A percentile compares a stretch with the other conserved stretches of the same genome.
These are phyloP conservation scores for Rapana venosa DNA, from an alignment of 2,888 invertebrate species.

Conservation along the genomic window DNA sequence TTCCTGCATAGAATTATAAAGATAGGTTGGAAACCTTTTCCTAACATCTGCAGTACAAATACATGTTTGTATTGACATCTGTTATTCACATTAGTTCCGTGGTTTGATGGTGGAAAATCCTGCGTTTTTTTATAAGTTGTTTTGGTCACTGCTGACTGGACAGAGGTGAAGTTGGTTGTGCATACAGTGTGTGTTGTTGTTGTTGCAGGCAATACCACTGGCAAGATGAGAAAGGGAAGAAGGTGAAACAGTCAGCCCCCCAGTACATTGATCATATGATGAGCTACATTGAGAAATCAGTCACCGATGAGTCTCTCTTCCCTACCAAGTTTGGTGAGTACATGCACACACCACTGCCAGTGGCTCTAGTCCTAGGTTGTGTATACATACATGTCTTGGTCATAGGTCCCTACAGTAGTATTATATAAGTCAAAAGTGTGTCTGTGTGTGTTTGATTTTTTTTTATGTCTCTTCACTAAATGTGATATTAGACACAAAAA, in stretches of 20 bases:
- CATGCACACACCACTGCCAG: background rate
- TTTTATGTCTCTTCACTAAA: too few relatives aligned
- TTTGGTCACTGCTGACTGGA: background rate
- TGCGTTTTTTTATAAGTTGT: background rate
- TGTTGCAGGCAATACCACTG: slow-evolving; percentile 92
- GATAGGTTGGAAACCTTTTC: too few relatives aligned
- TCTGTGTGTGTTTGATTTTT: background rate
- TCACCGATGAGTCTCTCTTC: slow-evolving; percentile 97
- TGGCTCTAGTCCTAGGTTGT: background rate
- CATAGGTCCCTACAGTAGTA: too few relatives aligned
- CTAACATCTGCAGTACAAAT: too few relatives aligned
- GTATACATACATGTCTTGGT: too few relatives aligned
- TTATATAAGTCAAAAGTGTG: background rate
- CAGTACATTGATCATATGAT: slow-evolving; percentile 99
- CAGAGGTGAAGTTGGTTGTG: too few relatives aligned
- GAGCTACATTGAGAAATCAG: slow-evolving; percentile 97
- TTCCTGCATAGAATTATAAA: background rate
- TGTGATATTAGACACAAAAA: too few relatives aligned
- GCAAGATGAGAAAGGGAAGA: slow-evolving; percentile 99
- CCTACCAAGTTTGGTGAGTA: slow-evolving; percentile 97
- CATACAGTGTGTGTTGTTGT: background rate
- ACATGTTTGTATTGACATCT: too few relatives aligned
- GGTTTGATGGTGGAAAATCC: background rate
- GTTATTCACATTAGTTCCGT: background rate
- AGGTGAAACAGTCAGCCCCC: slow-evolving; percentile 96